Evolutionary conservation across 1,140 invertebrate species (phyloP), one percentile per base, ranked within the genome.

Genomic region (Aphelenchoides avenae): DNA sequence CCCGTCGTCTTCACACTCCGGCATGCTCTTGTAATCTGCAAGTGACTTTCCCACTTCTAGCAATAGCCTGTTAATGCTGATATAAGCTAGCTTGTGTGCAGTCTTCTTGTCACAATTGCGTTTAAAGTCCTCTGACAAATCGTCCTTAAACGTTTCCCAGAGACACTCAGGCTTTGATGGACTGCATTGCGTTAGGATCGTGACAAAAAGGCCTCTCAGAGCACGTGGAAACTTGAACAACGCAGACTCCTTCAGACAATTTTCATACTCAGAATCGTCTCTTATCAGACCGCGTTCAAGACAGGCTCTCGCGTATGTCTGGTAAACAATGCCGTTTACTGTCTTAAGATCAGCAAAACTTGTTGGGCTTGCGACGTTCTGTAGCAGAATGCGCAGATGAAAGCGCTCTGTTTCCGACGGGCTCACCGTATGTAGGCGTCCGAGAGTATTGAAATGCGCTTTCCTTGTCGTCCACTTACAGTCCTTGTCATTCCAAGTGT

Each of bases 131-230:
- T 58, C 57, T 4, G 59, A 59, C 29, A 58, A 18, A 13, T 50
- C 3, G 3, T 54, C 20, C 29, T 48, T 51, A 49, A 62, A 58
- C 34, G 61, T 42, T 1, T 63, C 57, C 13, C 26, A 58, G 1
- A 58, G 26, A 4, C 27, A 1, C 20, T 65, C 20, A 7, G 55
- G 55, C 0, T 57, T 7, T 62, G 15, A 29, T 0, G 55, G 55
- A 7, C 29, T 6, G 15, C 57, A 57, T 33, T 58, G 22, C 6
- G 48, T 1, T 33, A 58, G 48, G 24, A 58, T 58, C 6, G 15
- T 64, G 2, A 31, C 61, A 64, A 58, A 58, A 18, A 58, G 34
- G 33, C 34, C 15, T 58, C 57, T 58, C 20, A 58, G 24, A 9
- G 4, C 37, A 57, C 5, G 7, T 0, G 57, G 57, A 4, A 61